Conservation (phyloP, 2,113 vertebrate species). For the Equus quagga region DNA sequence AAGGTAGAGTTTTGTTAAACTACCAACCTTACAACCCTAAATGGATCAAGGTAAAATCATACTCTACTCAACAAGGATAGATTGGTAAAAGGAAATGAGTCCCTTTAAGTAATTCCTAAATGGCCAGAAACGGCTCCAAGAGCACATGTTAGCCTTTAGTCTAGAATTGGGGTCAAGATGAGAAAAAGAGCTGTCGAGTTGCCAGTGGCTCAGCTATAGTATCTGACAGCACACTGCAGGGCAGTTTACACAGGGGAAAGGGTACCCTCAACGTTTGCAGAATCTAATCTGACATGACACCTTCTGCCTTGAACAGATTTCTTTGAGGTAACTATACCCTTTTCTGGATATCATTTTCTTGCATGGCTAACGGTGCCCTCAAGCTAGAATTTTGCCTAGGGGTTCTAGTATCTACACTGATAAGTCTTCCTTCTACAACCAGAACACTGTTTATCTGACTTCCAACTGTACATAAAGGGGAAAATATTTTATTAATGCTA, state of each 20-base stretch:
- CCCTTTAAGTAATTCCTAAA: background rate
- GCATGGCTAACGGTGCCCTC: background rate
- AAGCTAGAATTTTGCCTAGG: background rate
- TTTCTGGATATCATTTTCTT: background rate
- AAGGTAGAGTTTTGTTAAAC: slow-evolving; percentile 11
- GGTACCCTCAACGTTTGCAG: background rate
- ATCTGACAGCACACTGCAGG: background rate
- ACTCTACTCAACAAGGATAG: background rate
- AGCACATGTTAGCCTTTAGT: background rate
- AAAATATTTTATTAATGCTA: background rate
- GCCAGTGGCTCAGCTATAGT: background rate
- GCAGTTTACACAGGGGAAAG: background rate
- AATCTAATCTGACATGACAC: background rate
- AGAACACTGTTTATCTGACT: background rate
- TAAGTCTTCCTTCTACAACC: background rate
- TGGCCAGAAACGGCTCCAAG: background rate
- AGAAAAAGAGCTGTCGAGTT: background rate
- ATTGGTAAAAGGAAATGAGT: background rate
- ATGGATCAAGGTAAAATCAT: background rate
- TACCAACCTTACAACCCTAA: background rate
- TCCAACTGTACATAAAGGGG: background rate
- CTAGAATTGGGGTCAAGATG: background rate
- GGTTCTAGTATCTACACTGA: background rate
- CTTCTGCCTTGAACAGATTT: background rate
- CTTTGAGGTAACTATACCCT: background rate